These are phyloP conservation scores for Scrobipalpa costella DNA, from an alignment of 2,888 invertebrate species.

Conservation along the genomic window DNA sequence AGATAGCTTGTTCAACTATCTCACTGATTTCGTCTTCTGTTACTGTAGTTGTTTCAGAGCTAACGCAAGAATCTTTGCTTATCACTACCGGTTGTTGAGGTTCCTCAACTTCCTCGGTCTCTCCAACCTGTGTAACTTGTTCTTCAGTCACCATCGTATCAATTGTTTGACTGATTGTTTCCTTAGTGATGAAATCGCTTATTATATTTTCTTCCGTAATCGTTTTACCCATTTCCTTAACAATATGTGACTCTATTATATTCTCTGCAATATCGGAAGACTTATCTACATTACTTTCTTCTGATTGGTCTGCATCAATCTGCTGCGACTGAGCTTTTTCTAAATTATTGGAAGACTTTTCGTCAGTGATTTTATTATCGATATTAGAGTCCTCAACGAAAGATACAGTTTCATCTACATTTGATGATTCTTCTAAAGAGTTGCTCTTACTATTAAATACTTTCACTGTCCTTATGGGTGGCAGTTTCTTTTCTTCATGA, in stretches of 20 bases:
- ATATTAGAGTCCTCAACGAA: slow-evolving; percentile 36
- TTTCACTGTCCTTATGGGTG: slow-evolving; percentile 81
- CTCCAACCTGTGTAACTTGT: background rate
- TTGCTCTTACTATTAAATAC: slow-evolving; percentile 83
- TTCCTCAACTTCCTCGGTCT: background rate
- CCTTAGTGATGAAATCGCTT: background rate
- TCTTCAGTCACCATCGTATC: background rate
- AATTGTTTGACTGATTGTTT: background rate
- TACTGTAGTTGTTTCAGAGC: slow-evolving; percentile 8
- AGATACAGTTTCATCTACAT: slow-evolving; percentile 38
- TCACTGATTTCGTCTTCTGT: slow-evolving; percentile 41
- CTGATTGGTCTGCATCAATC: background rate
- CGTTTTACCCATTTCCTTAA: background rate
- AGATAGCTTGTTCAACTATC: slow-evolving; percentile 79
- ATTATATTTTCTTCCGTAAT: background rate
- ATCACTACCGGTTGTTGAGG: background rate
- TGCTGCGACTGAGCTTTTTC: slow-evolving; percentile 25
- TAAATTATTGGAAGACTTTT: slow-evolving; percentile 50
- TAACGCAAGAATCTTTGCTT: background rate
- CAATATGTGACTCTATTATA: background rate
- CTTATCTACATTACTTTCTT: background rate
- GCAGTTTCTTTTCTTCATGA: slow-evolving; percentile 86
- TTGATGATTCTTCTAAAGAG: slow-evolving; percentile 61
- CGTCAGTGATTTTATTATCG: slow-evolving; percentile 51
- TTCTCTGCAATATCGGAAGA: slow-evolving; percentile 3